phyloP scores from a whole-genome alignment of 2,888 invertebrate species.

The Cabera pusaria region DNA sequence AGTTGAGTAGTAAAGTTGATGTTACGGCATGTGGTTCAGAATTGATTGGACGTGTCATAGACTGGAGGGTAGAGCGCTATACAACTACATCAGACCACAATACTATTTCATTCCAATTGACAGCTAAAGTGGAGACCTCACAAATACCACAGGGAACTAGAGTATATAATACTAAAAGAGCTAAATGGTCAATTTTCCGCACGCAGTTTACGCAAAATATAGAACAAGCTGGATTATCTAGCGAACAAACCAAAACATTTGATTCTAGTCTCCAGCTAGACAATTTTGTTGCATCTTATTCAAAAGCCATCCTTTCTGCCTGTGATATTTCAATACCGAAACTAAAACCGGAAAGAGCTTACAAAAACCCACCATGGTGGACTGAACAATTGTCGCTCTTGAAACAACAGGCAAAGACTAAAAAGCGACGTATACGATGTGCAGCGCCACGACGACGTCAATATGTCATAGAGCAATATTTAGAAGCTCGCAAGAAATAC shows the following conservation, averaged over 20 bases:
- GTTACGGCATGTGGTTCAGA: background rate
- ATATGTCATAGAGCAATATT: background rate
- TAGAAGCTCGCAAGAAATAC: too few species aligned
- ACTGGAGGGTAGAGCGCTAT: slow-evolving; percentile 5
- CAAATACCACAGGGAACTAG: background rate
- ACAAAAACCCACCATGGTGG: background rate
- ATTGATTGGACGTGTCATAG: background rate
- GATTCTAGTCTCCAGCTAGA: background rate
- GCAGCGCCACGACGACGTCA: background rate
- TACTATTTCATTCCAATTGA: too few species aligned
- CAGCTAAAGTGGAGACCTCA: too few species aligned
- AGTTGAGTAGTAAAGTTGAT: slow-evolving; percentile 1
- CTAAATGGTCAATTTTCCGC: slow-evolving; percentile 1
- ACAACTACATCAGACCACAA: slow-evolving; percentile 4
- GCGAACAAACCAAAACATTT: background rate
- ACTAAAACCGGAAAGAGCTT: background rate
- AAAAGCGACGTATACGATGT: background rate
- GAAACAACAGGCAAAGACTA: background rate
- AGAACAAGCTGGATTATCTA: background rate
- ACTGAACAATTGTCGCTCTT: background rate
- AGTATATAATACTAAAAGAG: background rate
- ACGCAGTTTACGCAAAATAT: background rate
- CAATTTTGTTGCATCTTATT: too few species aligned
- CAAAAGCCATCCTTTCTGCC: background rate
- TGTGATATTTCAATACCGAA: background rate